Conservation (phyloP, 1,140 invertebrate species). For the Psix sp. region DNA sequence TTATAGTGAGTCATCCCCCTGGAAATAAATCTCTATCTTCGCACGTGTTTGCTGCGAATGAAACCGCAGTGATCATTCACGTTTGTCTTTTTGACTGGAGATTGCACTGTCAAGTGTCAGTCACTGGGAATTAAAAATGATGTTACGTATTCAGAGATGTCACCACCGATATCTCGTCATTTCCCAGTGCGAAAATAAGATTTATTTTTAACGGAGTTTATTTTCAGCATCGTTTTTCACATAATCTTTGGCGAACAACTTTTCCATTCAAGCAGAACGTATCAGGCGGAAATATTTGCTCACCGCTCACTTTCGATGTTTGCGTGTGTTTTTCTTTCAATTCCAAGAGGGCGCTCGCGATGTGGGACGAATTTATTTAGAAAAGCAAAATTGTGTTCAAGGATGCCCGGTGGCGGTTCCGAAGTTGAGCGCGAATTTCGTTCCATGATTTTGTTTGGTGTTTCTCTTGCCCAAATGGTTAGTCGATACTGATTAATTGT, state of each 20-base stretch:
- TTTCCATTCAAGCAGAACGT: too few species aligned
- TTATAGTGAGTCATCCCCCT: slow-evolving; percentile 34
- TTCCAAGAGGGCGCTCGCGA: too few species aligned
- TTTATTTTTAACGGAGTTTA: neutral
- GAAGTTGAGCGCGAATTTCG: slow-evolving; percentile 8
- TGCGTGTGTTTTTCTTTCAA: too few species aligned
- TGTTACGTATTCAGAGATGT: neutral
- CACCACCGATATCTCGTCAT: neutral
- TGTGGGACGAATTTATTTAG: too few species aligned
- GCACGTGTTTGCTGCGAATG: slow-evolving; percentile 19
- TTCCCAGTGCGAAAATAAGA: neutral
- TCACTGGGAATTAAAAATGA: slow-evolving; percentile 22
- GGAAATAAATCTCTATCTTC: slow-evolving; percentile 47
- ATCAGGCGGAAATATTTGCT: too few species aligned
- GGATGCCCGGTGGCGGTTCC: too few species aligned
- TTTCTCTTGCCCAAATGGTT: too few species aligned
- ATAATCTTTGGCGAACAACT: too few species aligned
- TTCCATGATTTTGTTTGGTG: slow-evolving; percentile 15
- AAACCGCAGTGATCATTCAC: slow-evolving; percentile 25
- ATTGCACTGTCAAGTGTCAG: slow-evolving; percentile 35
- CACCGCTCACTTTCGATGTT: too few species aligned
- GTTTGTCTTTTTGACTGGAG: slow-evolving; percentile 15
- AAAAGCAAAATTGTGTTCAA: too few species aligned
- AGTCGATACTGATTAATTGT: slow-evolving; percentile 19
- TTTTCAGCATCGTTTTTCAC: too few species aligned